These are phyloP conservation scores for Petrocephalus zakoni DNA, from an alignment of 2,113 vertebrate genomes.

Conservation along the genomic window DNA sequence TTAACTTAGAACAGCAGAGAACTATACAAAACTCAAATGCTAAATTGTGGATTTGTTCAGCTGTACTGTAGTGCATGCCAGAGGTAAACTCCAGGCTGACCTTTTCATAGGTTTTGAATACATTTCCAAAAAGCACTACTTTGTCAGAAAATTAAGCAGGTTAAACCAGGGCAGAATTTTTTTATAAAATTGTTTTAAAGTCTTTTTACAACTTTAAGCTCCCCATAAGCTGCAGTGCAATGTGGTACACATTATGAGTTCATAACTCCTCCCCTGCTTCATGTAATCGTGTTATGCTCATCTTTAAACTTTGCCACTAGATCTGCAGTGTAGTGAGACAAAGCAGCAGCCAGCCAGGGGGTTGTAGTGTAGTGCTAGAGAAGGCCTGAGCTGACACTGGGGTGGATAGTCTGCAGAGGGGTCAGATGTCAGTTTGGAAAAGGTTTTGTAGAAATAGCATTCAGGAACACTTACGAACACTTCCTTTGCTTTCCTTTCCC, in stretches of 20 bases:
- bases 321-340: background rate
- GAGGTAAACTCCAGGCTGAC: background rate
- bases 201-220: background rate
- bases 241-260: background rate
- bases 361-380: background rate
- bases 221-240: background rate
- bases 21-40: background rate
- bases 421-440: background rate
- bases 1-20: background rate
- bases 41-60: background rate
- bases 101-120: background rate
- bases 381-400: background rate
- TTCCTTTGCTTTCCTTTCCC: constrained; percentile 8
- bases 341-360: background rate
- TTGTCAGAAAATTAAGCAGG: background rate
- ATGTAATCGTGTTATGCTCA: background rate
- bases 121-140: background rate
- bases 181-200: background rate
- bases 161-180: background rate
- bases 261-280: background rate
- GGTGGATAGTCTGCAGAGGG: background rate
- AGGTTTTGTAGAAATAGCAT: background rate
- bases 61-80: background rate
- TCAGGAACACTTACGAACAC: background rate
- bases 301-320: background rate